Percentiles rank a stretch among this genome's conserved stretches.
Evolutionary conservation across 2,888 invertebrate species (phyloP).

Genomic region (Mimumesa dahlbomi): DNA sequence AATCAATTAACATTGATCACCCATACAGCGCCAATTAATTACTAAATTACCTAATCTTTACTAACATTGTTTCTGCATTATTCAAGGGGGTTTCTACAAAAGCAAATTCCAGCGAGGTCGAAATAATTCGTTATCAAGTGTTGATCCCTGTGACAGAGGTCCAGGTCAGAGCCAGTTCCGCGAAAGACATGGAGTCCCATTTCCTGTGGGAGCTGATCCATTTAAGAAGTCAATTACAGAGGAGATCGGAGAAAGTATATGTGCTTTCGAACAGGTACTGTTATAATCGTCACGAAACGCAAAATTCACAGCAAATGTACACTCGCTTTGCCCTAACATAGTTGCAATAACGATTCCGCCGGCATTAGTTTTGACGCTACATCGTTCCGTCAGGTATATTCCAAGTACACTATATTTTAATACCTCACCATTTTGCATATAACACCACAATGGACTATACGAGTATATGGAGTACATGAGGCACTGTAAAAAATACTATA

Average conservation of each 20-base stretch:
- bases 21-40: too few species aligned
- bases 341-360: constrained; percentile 15
- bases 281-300: not conserved
- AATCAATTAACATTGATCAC: not conserved
- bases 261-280: constrained; percentile 95
- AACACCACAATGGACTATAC: not conserved
- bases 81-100: constrained; percentile 95
- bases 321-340: constrained; percentile 12
- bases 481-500: not conserved
- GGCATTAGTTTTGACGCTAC: constrained; percentile 11
- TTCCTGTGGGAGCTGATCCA: constrained; percentile 99
- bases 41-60: too few species aligned
- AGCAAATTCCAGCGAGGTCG: constrained; percentile 91
- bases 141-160: constrained; percentile 98
- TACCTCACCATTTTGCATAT: not conserved
- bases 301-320: constrained; percentile 7
- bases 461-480: not conserved
- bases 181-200: constrained; percentile 97
- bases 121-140: constrained; percentile 97
- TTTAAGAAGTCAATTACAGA: constrained; percentile 94
- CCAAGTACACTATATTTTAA: constrained; percentile 4
- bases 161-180: constrained; percentile 96
- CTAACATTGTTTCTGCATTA: too few species aligned
- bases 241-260: constrained; percentile 97
- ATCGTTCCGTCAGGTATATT: constrained; percentile 25